A percentile compares a stretch with the other conserved stretches of the same genome.
Evolutionary conservation across 2,888 invertebrate genomes (phyloP).

Genomic region (Julus scandinavius): DNA sequence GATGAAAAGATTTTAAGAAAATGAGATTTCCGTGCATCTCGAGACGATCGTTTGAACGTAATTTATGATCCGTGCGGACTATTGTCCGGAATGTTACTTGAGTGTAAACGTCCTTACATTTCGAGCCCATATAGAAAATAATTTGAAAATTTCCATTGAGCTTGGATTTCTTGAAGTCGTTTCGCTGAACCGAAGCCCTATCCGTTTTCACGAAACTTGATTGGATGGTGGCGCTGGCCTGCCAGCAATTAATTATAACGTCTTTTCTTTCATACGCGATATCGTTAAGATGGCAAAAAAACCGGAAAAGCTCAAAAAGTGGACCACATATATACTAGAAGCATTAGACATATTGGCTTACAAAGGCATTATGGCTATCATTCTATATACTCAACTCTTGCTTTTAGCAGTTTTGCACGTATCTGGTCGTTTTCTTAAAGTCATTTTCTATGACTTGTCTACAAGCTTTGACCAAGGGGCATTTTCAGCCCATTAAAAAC

Average conservation of each 20-base stretch:
- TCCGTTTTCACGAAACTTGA: neutral
- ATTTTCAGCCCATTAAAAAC: too few species aligned
- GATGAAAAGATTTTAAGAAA: slow-evolving; percentile 15
- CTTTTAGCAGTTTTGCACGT: neutral
- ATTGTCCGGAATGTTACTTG: neutral
- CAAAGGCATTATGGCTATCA: neutral
- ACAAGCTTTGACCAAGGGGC: too few species aligned
- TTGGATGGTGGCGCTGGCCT: neutral
- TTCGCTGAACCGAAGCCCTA: neutral
- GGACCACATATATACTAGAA: neutral
- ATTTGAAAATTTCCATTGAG: neutral
- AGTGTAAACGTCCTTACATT: slow-evolving; percentile 16
- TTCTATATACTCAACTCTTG: neutral
- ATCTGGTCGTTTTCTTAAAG: neutral
- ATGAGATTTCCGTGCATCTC: neutral
- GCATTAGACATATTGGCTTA: neutral
- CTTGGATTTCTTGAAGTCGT: slow-evolving; percentile 2
- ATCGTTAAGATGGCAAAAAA: neutral
- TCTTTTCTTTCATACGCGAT: neutral
- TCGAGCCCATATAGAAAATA: neutral
- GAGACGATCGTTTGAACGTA: slow-evolving; percentile 29
- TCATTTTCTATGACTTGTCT: neutral
- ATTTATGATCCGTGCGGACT: slow-evolving; percentile 8
- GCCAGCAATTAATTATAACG: neutral
- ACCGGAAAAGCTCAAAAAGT: neutral